These are phyloP conservation scores for Xiphophorus birchmanni DNA, from an alignment of 2,797 vertebrate species.

Conservation along the genomic window DNA sequence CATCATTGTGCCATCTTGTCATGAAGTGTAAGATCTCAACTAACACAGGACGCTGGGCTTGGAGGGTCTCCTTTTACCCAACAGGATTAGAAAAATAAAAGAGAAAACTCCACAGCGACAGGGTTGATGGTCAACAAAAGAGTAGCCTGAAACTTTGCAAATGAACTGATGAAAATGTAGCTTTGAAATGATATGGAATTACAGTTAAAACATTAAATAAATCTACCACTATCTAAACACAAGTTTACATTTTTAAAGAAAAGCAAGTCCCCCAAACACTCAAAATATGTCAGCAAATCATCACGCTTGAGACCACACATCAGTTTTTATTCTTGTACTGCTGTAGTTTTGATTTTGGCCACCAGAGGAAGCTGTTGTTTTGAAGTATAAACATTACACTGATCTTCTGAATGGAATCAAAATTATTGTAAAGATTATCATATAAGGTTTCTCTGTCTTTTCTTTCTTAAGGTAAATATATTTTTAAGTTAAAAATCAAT, in stretches of 20 bases:
- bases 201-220: not conserved
- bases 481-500: not conserved
- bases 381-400: constrained; percentile 9
- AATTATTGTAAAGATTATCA: not conserved
- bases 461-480: not conserved
- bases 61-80: constrained; percentile 18
- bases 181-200: not conserved
- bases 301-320: constrained; percentile 25
- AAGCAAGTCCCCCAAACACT: not conserved
- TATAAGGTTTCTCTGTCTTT: not conserved
- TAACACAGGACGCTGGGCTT: constrained; percentile 61
- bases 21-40: constrained; percentile 87
- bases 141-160: not conserved
- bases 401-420: not conserved
- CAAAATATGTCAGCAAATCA: not conserved
- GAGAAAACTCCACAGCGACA: not conserved
- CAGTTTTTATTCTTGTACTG: not conserved
- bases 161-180: not conserved
- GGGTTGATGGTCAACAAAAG: not conserved
- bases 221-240: not conserved
- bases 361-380: constrained; percentile 55
- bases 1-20: constrained; percentile 83
- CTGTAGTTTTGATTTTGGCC: constrained; percentile 43
- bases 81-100: constrained; percentile 1
- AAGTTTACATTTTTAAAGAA: not conserved